These are phyloP conservation scores for Typhlomys cinereus DNA, from an alignment of 2,113 vertebrate species.

Conservation along the genomic window DNA sequence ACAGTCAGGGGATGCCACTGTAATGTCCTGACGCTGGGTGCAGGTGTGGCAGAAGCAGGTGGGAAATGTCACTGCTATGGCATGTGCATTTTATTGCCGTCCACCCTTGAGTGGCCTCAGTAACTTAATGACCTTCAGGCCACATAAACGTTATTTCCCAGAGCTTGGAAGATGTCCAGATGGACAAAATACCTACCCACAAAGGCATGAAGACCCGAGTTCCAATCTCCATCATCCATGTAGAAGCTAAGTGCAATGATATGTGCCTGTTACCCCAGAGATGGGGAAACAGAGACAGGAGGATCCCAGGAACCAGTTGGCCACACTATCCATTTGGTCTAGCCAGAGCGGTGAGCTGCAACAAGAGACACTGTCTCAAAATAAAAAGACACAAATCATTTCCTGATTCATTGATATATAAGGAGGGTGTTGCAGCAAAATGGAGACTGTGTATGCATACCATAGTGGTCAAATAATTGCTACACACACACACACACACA, in stretches of 20 bases:
- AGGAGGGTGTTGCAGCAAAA: neutral
- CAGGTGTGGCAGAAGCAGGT: neutral
- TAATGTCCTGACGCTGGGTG: accelerated
- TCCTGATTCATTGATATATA: neutral
- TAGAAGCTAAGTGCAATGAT: neutral
- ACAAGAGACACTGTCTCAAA: neutral
- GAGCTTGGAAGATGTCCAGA: neutral
- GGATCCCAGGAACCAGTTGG: neutral
- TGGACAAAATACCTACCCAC: neutral
- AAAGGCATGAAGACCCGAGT: neutral
- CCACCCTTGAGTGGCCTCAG: neutral
- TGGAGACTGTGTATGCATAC: neutral
- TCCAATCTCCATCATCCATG: neutral
- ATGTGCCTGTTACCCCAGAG: neutral
- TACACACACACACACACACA: neutral
- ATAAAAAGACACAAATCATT: neutral
- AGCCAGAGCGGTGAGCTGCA: neutral
- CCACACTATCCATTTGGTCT: neutral
- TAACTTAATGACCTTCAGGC: neutral
- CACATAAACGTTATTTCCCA: neutral
- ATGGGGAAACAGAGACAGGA: neutral
- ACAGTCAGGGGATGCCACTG: too few relatives aligned
- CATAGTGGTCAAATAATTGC: neutral
- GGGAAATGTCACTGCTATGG: neutral
- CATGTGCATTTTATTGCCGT: neutral